A percentile compares a stretch with the other conserved stretches of the same genome.
phyloP scores from a whole-genome alignment of 2,888 invertebrate species.

The Callimorpha dominula region DNA sequence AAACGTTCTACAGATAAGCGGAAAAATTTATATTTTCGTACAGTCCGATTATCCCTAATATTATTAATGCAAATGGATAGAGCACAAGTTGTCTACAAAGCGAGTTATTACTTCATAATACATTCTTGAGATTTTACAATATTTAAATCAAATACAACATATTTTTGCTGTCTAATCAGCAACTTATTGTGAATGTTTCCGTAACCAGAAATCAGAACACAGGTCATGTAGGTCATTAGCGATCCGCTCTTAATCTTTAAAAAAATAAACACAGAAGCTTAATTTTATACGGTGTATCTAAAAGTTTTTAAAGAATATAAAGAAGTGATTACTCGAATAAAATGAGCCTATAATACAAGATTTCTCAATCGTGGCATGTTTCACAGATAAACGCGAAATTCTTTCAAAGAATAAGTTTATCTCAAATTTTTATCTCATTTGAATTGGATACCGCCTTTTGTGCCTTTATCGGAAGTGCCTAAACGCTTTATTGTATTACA shows the following conservation, averaged over 20 bases:
- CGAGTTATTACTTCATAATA: too few relatives aligned
- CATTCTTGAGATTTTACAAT: too few relatives aligned
- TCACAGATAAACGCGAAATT: constrained; percentile 11
- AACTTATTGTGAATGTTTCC: not conserved
- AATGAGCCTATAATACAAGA: constrained; percentile 2
- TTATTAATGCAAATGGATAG: not conserved
- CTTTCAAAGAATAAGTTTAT: constrained; percentile 22
- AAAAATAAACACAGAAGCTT: not conserved
- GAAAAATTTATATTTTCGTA: not conserved
- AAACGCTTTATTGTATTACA: constrained; percentile 26
- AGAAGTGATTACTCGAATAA: not conserved
- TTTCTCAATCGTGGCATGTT: constrained; percentile 13
- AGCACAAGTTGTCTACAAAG: too few relatives aligned
- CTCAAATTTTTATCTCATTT: constrained; percentile 33
- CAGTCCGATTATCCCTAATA: not conserved
- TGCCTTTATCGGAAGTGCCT: constrained; percentile 24
- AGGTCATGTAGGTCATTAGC: not conserved
- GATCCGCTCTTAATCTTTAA: not conserved
- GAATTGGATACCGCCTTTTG: constrained; percentile 28
- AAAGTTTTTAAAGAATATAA: constrained; percentile 4
- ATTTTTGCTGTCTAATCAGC: too few relatives aligned
- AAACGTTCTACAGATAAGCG: too few relatives aligned
- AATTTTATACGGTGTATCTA: not conserved
- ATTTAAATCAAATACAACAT: too few relatives aligned
- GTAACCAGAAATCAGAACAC: not conserved